Evolutionary conservation across 2,113 vertebrate genomes (phyloP).

Genomic region (Eolophus roseicapilla): DNA sequence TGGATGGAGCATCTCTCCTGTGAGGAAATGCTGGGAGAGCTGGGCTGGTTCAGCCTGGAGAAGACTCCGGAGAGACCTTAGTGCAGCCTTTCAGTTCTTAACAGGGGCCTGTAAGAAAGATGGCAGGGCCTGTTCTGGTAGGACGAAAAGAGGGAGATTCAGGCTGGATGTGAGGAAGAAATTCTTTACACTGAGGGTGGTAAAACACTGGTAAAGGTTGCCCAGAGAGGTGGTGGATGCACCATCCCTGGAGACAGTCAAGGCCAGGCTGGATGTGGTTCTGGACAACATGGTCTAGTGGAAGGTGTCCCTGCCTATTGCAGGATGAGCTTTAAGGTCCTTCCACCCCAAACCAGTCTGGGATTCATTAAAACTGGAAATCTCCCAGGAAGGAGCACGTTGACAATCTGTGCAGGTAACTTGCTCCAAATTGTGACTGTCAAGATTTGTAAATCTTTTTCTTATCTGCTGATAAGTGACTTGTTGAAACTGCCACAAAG

Average conservation of each 20-base stretch:
- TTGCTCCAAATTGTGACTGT: too few species aligned
- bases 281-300: neutral
- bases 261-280: neutral
- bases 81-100: neutral
- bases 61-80: neutral
- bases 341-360: neutral
- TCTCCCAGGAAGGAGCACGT: neutral
- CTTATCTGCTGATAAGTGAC: fast-evolving
- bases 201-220: neutral
- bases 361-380: neutral
- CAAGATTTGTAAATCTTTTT: neutral
- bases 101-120: neutral
- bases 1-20: neutral
- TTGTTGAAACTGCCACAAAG: neutral
- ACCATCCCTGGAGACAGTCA: neutral
- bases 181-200: neutral
- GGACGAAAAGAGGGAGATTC: neutral
- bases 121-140: neutral
- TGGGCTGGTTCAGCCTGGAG: neutral
- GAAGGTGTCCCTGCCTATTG: neutral
- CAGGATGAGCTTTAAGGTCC: neutral
- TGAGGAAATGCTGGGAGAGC: neutral
- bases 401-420: neutral
- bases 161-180: neutral
- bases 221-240: neutral